Base-by-base conservation (phyloP, 2,888 invertebrate genomes). In the Serripes groenlandicus region DNA sequence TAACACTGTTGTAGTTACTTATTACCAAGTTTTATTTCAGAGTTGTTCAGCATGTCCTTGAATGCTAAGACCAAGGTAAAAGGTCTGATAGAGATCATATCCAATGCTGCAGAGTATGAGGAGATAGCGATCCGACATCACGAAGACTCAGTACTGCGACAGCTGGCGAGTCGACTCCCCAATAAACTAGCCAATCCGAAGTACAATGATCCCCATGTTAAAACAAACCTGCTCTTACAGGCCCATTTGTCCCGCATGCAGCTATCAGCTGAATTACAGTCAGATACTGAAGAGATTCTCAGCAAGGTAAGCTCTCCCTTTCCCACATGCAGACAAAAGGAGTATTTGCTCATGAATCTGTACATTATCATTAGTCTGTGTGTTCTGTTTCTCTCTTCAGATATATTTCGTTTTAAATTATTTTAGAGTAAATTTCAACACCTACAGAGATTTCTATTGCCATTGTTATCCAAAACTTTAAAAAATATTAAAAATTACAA, bases 41-140 rank as follows among this genome's bases (percentile, higher is more conserved):
- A 99, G 95, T 95, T 99, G 90, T 99, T 99, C 96, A 98, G 98
- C 93, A 96, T 99, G 92, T 99, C 99, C 0, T 95, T 99, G 68
- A 99, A 98, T 90, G 98, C 96, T 91, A 99, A 99, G 95, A 99
- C 99, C 0, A 99, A 99, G 95, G 98, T 99, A 82, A 96, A 99
- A 18, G 99, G 99, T 1, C 96, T 99, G 11, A 95, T 99, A 91
- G 99, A 99, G 96, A 99, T 99, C 93, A 98, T 99, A 85, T 97
- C 99, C 0, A 98, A 98, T 1, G 99, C 99, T 0, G 98, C 98
- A 0, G 99, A 99, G 95, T 99, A 98, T 95, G 97, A 98, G 84
- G 97, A 97, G 90, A 97, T 99, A 75, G 97, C 98, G 52, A 98
- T 99, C 75, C 95, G 99, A 11, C 99, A 99, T 93, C 97, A 97